phyloP scores from a whole-genome alignment of 1,140 invertebrate species.

The Cydia strobilella region DNA sequence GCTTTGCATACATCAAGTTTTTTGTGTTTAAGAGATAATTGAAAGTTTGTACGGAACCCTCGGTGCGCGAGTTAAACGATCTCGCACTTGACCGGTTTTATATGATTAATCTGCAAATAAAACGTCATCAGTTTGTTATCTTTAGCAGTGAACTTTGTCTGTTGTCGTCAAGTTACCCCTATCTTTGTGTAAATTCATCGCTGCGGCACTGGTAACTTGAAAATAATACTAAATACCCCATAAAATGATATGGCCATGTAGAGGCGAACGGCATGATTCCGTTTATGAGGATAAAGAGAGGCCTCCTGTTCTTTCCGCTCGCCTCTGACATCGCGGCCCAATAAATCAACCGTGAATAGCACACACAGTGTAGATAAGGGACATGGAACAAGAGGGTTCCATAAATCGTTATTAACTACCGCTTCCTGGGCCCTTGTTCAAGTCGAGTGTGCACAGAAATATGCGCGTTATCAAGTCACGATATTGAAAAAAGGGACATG shows the following conservation, averaged over 20 bases:
- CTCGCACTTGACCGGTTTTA: no score
- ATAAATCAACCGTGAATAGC: slow-evolving; percentile 75
- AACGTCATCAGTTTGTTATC: no score
- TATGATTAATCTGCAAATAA: no score
- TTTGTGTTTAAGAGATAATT: no score
- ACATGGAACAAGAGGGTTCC: slow-evolving; percentile 71
- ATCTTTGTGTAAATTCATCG: not conserved
- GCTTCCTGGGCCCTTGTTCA: slow-evolving; percentile 57
- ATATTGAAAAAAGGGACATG: slow-evolving; percentile 1
- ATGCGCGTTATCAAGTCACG: slow-evolving; percentile 40
- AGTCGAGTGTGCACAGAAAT: slow-evolving; percentile 50
- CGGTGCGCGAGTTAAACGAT: no score
- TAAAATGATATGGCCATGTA: not conserved
- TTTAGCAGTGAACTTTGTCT: not conserved
- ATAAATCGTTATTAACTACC: slow-evolving; percentile 77
- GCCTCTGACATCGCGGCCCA: slow-evolving; percentile 54
- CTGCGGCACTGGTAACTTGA: not conserved
- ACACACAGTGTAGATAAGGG: slow-evolving; percentile 68
- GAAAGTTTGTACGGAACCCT: no score
- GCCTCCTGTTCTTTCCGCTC: slow-evolving; percentile 41
- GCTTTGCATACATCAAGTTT: no score
- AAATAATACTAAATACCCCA: not conserved
- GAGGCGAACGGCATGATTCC: slow-evolving; percentile 14
- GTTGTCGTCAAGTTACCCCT: not conserved
- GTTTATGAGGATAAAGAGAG: slow-evolving; percentile 35